Percentiles rank a stretch among this genome's conserved stretches.
These are phyloP conservation scores for Neodon shergylaensis DNA, from an alignment of 2,113 vertebrate species.

Conservation along the genomic window DNA sequence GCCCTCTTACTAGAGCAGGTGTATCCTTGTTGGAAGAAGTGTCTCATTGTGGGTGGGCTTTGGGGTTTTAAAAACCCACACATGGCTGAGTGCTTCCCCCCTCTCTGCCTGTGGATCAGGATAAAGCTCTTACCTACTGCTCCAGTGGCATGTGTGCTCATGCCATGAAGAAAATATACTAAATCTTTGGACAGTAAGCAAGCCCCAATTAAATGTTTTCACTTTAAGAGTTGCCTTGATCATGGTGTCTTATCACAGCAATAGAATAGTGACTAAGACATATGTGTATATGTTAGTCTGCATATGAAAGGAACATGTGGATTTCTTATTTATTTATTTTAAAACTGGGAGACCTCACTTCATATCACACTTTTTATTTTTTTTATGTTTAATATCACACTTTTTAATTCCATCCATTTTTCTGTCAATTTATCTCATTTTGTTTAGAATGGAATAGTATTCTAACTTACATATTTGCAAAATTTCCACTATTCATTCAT, in stretches of 20 bases:
- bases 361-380: not conserved
- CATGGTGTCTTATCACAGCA: not conserved
- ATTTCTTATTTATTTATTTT: not conserved
- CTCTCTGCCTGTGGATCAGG: not conserved
- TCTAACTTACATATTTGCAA: not conserved
- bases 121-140: not conserved
- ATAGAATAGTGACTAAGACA: not conserved
- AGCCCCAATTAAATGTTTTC: not conserved
- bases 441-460: not conserved
- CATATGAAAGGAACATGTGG: not conserved
- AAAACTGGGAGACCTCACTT: not conserved
- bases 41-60: not conserved
- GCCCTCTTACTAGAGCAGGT: not conserved
- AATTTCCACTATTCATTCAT: not conserved
- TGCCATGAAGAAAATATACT: not conserved
- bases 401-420: not conserved
- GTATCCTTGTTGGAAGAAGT: not conserved
- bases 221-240: not conserved
- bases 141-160: not conserved
- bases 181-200: not conserved
- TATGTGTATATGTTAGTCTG: not conserved
- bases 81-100: not conserved
- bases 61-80: not conserved
- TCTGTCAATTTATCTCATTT: not conserved
- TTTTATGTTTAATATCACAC: too few species aligned